These are phyloP conservation scores for Conistra vaccinii DNA, from an alignment of 2,888 invertebrate genomes.

Conservation along the genomic window DNA sequence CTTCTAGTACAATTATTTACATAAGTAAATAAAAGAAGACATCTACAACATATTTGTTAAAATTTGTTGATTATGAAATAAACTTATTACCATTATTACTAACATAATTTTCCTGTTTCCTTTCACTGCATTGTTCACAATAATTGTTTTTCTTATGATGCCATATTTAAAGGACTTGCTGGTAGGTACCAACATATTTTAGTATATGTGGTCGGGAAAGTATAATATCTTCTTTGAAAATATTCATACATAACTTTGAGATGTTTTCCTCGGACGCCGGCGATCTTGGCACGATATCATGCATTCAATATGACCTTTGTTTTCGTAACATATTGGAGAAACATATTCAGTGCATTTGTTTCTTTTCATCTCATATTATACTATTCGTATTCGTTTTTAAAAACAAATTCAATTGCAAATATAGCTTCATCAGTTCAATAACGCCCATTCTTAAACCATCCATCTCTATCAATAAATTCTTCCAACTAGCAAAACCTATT, in stretches of 20 bases:
- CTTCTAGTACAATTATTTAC: no score
- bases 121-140: no score
- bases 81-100: no score
- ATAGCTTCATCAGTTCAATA: background rate
- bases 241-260: slow-evolving; percentile 29
- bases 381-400: background rate
- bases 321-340: slow-evolving; percentile 7
- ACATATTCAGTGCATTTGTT: slow-evolving; percentile 2
- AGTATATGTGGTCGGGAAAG: background rate
- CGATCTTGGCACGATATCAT: slow-evolving; percentile 66
- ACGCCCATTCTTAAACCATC: background rate
- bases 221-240: slow-evolving; percentile 18
- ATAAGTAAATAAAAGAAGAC: no score
- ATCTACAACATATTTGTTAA: no score
- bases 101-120: no score
- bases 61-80: no score
- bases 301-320: slow-evolving; percentile 51
- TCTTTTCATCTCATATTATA: no score
- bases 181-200: background rate
- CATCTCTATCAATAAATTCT: background rate
- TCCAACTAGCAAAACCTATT: background rate
- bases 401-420: background rate
- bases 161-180: background rate
- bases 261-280: slow-evolving; percentile 26
- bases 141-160: background rate